Conservation (phyloP, 2,113 vertebrate genomes). For the Panthera leo region DNA sequence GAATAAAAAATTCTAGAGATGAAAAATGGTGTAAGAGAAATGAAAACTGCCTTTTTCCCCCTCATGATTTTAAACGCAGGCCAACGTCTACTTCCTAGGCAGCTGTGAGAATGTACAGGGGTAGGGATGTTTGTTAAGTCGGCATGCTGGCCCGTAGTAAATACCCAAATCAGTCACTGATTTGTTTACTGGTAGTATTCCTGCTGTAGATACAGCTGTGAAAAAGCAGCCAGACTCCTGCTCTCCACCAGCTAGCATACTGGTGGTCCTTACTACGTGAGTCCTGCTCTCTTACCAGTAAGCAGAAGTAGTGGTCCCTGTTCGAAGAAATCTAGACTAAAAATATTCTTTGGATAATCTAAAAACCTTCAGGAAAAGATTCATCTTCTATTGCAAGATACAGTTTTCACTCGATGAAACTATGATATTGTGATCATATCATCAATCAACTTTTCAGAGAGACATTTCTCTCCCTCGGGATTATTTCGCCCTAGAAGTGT, state of each 20-base stretch:
- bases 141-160: neutral
- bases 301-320: neutral
- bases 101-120: neutral
- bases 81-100: neutral
- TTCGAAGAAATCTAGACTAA: neutral
- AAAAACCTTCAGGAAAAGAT: neutral
- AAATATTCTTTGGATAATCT: neutral
- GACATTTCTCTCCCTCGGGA: neutral
- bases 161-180: neutral
- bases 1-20: neutral
- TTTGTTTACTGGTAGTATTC: neutral
- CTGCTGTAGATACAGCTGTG: neutral
- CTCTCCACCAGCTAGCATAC: neutral
- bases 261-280: neutral
- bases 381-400: neutral
- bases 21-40: neutral
- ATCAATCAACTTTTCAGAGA: neutral
- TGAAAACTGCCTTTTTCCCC: neutral
- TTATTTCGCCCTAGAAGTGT: neutral
- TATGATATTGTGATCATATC: neutral
- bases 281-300: neutral
- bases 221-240: neutral
- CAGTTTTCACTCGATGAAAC: neutral
- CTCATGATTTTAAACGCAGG: neutral
- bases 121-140: neutral